Base-by-base conservation (phyloP, 2,797 vertebrate genomes). In the Pangasius larnaudii region DNA sequence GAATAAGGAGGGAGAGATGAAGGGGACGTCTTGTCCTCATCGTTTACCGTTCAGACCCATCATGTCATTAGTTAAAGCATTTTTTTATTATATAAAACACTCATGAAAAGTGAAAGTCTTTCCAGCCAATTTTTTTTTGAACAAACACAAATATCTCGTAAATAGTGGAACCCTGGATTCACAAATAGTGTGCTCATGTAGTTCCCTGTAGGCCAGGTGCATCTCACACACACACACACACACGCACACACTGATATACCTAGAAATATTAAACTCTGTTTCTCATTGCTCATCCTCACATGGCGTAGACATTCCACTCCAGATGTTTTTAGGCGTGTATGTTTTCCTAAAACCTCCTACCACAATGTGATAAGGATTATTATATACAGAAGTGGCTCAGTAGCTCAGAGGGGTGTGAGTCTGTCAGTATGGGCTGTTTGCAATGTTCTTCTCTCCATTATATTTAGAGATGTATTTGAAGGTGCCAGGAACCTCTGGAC, bases 251-350 rank as follows among this genome's bases (percentile, higher is more conserved):
- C 78, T 39, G 51, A n/a, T 13, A 22, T 24, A 80, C 14, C 78
- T 39, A 6, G 78, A 58, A 7, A 11, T 80, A 5, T 39, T 56
- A 10, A 19, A 19, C 2, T 56, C 67, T 67, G 22, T 51, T 65
- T 24, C 30, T 33, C 30, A 27, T 61, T 42, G 59, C 30, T 46
- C 81, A 90, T 30, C 14, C 58, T 58, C 58, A 58, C n/a, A 80
- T 75, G 30, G 3, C 27, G 65, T 51, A 22, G 67, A 75, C 85
- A 67, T 87, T 84, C 71, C 72, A 13, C 59, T 69, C 27, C 91
- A 93, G 90, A 91, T 91, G 92, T 79, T 93, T 87, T 84, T 74
- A 77, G 89, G 87, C 80, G 53, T 89, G 88, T 79, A 59, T 86
- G 89, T 85, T 86, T 79, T 83, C 39, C 53, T 69, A 75, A 74